A percentile compares a stretch with the other conserved stretches of the same genome.
Conservation (phyloP, 2,888 invertebrate species). For the Parasteatoda lunata region DNA sequence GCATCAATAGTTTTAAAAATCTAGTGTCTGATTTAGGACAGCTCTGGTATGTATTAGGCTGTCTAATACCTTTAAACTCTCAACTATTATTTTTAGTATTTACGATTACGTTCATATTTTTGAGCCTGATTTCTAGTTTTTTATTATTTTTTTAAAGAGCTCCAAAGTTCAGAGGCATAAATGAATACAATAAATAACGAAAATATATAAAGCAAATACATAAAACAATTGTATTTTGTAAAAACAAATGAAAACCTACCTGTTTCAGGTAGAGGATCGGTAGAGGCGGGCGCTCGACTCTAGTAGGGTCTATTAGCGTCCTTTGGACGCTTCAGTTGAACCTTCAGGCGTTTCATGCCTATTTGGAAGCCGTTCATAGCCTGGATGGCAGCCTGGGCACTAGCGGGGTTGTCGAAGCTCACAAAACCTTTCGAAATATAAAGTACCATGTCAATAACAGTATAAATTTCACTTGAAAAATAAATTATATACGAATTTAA, state of each 20-base stretch:
- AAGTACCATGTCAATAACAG: background rate
- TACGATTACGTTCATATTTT: too few relatives aligned
- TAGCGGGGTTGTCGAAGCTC: slow-evolving; percentile 98
- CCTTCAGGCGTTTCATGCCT: slow-evolving; percentile 99
- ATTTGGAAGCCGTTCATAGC: slow-evolving; percentile 99
- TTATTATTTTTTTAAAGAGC: too few relatives aligned
- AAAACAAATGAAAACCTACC: slow-evolving; percentile 2
- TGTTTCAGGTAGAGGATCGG: slow-evolving; percentile 44
- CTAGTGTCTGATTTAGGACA: too few relatives aligned
- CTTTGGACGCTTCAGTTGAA: slow-evolving; percentile 99
- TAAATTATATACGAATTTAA: too few relatives aligned
- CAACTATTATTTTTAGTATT: too few relatives aligned
- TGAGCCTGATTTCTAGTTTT: too few relatives aligned
- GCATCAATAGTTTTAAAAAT: too few relatives aligned
- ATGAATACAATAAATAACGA: too few relatives aligned
- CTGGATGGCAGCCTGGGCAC: slow-evolving; percentile 98
- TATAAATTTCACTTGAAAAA: background rate
- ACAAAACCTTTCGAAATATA: slow-evolving; percentile 89
- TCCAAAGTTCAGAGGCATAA: background rate
- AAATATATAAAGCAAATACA: too few relatives aligned
- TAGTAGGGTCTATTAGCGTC: slow-evolving; percentile 97
- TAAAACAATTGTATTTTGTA: too few relatives aligned
- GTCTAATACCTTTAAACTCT: too few relatives aligned
- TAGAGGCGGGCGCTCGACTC: slow-evolving; percentile 26
- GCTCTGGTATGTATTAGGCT: too few relatives aligned